Conservation (phyloP, 2,888 invertebrate genomes). For the Thera britannica region DNA sequence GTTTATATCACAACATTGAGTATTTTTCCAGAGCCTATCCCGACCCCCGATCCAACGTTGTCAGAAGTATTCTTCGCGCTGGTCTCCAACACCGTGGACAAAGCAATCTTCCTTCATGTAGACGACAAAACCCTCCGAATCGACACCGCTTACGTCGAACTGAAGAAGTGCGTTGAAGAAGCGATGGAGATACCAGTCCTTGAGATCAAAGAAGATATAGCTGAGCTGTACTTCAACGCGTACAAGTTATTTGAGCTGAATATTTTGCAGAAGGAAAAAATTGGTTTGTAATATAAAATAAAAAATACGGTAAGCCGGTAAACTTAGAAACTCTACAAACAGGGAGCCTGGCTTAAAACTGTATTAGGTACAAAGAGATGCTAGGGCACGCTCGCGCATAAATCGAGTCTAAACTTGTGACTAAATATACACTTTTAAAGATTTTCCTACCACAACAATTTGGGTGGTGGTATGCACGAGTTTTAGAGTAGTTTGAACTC, state of each 20-base stretch:
- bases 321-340: no score
- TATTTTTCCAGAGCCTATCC: conserved; percentile 58
- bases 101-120: conserved; percentile 63
- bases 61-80: conserved; percentile 58
- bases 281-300: conserved; percentile 51
- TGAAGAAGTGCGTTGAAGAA: conserved; percentile 65
- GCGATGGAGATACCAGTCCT: conserved; percentile 77
- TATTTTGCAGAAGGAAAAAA: conserved; percentile 66
- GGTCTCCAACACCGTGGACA: conserved; percentile 68
- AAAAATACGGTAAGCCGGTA: no score
- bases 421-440: no score
- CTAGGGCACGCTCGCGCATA: no score
- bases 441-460: no score
- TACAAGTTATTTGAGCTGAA: conserved; percentile 63
- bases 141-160: conserved; percentile 72
- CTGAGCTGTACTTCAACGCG: conserved; percentile 57
- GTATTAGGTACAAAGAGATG: no score
- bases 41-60: conserved; percentile 65
- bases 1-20: not conserved
- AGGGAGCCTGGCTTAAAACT: no score
- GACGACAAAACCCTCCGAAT: conserved; percentile 61
- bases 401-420: no score
- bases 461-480: no score
- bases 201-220: conserved; percentile 66
- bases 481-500: no score